phyloP scores from a whole-genome alignment of 2,797 vertebrate species.

The Allobates femoralis region DNA sequence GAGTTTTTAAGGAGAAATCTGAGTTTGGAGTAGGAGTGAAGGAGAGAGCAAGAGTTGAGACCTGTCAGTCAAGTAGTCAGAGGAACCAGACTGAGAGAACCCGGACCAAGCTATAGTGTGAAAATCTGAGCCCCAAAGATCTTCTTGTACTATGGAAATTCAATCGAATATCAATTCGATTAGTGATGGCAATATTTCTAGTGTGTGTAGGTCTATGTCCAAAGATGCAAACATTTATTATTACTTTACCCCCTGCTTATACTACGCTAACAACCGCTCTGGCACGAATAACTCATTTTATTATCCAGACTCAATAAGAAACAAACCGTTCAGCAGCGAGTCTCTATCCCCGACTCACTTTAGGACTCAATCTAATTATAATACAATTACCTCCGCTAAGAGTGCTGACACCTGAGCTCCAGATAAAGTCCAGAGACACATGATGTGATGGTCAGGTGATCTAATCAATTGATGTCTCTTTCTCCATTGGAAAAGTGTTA shows the following conservation, averaged over 20 bases:
- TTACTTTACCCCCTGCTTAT: conserved; percentile 1
- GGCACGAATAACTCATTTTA: conserved; percentile 69
- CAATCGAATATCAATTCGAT: background rate
- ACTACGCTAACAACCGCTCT: background rate
- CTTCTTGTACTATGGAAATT: background rate
- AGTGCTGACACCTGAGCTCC: conserved; percentile 25
- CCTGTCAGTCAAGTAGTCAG: too few species aligned
- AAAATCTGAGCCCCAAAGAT: background rate
- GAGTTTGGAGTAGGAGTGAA: too few species aligned
- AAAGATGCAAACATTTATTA: background rate
- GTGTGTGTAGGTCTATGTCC: background rate
- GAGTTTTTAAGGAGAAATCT: too few species aligned
- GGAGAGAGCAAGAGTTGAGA: too few species aligned
- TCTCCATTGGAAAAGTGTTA: background rate
- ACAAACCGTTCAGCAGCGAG: conserved; percentile 65
- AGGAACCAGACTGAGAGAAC: too few species aligned
- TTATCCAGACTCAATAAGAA: conserved; percentile 73
- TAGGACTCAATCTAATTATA: conserved; percentile 50
- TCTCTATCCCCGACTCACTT: conserved; percentile 68
- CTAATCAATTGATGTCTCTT: conserved; percentile 26
- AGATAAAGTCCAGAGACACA: background rate
- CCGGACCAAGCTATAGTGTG: background rate
- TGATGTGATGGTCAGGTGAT: background rate
- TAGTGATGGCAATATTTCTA: background rate
- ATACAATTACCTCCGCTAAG: conserved; percentile 29